A percentile compares a stretch with the other conserved stretches of the same genome.
These are phyloP conservation scores for Clavelina lepadiformis DNA, from an alignment of 23 tunicate genomes.

Conservation along the genomic window DNA sequence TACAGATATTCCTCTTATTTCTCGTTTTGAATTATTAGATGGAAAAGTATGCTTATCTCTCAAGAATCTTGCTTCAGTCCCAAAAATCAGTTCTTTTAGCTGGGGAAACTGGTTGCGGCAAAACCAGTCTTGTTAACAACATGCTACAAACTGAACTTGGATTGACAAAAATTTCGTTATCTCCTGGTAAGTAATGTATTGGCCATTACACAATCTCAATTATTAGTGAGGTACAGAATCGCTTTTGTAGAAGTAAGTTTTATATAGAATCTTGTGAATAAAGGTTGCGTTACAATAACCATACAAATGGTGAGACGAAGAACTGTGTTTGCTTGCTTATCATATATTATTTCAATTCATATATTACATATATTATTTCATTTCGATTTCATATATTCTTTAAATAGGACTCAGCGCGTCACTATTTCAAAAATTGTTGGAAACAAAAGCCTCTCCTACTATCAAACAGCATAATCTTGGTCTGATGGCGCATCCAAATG, in stretches of 20 bases:
- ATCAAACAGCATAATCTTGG: constrained; percentile 80
- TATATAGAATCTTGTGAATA: no score
- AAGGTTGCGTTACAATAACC: no score
- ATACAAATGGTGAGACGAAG: no score
- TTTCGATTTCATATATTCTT: no score
- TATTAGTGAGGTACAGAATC: no score
- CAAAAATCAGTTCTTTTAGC: constrained; percentile 54
- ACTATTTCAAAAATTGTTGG: constrained; percentile 65
- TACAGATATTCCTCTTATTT: neutral
- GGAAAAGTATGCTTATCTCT: constrained; percentile 59
- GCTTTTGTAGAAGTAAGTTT: no score
- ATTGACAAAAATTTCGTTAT: constrained; percentile 44
- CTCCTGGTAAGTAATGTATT: no score
- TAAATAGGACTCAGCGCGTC: constrained; percentile 45
- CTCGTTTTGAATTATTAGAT: constrained; percentile 21
- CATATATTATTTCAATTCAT: no score
- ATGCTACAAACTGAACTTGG: constrained; percentile 30
- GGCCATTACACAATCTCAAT: no score
- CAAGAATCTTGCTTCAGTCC: constrained; percentile 22
- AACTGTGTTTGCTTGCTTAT: no score
- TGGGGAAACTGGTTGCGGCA: constrained; percentile 87
- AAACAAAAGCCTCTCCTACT: constrained; percentile 53
- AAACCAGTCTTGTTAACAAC: constrained; percentile 50
- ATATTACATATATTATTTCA: no score
- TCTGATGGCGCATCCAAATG: constrained; percentile 92